Evolutionary conservation across 1,140 invertebrate species (phyloP).

Genomic region (Heliconius nattereri): DNA sequence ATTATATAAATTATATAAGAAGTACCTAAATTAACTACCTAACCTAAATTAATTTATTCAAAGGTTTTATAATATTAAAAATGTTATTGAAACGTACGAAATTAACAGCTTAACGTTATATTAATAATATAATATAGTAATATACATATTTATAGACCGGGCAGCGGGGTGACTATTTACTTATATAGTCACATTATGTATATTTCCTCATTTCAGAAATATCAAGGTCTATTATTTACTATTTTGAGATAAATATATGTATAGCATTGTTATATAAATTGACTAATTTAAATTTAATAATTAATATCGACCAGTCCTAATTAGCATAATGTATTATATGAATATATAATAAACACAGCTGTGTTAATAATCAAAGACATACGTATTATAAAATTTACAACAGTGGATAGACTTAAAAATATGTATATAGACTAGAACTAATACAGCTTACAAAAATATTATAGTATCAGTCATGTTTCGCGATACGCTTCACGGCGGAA

Average conservation of each 20-base stretch:
- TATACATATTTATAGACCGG: neutral
- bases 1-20: too few relatives aligned
- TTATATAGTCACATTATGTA: neutral
- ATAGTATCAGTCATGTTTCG: neutral
- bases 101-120: neutral
- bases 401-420: too few relatives aligned
- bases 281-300: neutral
- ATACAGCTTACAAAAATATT: neutral
- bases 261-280: neutral
- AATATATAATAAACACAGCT: neutral
- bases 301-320: neutral
- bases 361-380: neutral
- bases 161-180: neutral
- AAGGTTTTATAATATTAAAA: neutral
- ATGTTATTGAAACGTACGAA: neutral
- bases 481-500: neutral
- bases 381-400: neutral
- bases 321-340: neutral
- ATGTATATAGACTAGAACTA: neutral
- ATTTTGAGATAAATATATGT: neutral
- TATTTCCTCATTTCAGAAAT: slow-evolving; percentile 13
- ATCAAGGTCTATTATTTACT: slow-evolving; percentile 1
- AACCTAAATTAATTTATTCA: neutral
- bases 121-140: neutral
- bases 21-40: neutral